Evolutionary conservation across 2,888 invertebrate species (phyloP), one percentile per base, ranked within the genome.

Genomic region (Sphinx pinastri): DNA sequence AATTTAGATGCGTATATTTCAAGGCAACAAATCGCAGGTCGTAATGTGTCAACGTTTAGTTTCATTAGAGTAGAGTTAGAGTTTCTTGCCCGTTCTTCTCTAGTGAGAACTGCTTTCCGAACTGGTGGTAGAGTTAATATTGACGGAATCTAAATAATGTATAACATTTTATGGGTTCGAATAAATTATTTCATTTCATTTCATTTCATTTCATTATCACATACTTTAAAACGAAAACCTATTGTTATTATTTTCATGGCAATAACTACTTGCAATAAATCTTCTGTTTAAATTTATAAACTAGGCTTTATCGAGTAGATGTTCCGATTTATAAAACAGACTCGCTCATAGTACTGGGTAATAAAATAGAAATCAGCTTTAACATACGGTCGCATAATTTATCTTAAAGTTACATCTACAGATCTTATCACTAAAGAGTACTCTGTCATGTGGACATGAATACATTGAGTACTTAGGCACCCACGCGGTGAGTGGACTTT

Each of bases 291-390:
- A 10, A 11, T 2, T 8, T 16, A 19, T 49, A 47, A 63, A 63
- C 19, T 19, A 49, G 19, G 63, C 7, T 19, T 63, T 63, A 63
- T 49, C 7, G 13, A 38, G 38, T 7, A 38, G 38, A 49, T 11
- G 14, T 38, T 38, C 11, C 0, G 12, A 14, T 38, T 38, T 14
- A 14, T 60, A 8, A 47, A 60, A 60, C 60, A 63, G 49, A 3
- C 19, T 19, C 12, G 49, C 2, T 63, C 49, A 49, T 49, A 19
- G 47, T 19, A 7, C 6, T 47, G 19, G 19, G 63, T 13, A 63
- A 19, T 49, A 63, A 49, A 49, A 19, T 19, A 63, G 49, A 63
- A 63, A 63, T 49, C 63, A 63, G 49, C 19, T 63, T 38, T 19
- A 7, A 13, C 19, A 49, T 49, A 16, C 19, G 19, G 47, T 63